These are phyloP conservation scores for Percina caprodes DNA, from an alignment of 2,113 vertebrate genomes.

Conservation along the genomic window DNA sequence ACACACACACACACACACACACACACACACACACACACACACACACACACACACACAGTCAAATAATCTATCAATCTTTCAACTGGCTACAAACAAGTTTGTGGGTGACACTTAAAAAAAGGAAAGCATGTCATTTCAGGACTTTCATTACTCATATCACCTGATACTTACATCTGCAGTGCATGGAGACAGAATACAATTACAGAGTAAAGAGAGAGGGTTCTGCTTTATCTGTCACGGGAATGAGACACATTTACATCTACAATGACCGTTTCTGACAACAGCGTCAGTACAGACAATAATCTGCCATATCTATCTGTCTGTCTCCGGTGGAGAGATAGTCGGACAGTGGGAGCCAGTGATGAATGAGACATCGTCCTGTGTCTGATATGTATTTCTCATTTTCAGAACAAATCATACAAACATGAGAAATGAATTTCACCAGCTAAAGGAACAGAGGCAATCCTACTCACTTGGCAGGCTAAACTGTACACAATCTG, in stretches of 20 bases:
- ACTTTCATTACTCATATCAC: constrained; percentile 75
- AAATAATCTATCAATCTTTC: constrained; percentile 40
- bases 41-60: constrained; percentile 24
- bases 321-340: constrained; percentile 60
- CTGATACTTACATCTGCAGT: constrained; percentile 60
- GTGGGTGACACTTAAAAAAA: constrained; percentile 42
- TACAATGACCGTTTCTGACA: constrained; percentile 67
- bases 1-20: neutral
- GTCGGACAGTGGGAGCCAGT: constrained; percentile 58
- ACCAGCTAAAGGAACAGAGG: constrained; percentile 20
- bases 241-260: constrained; percentile 56
- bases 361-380: constrained; percentile 70
- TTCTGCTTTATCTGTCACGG: constrained; percentile 58
- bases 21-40: neutral
- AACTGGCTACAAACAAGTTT: constrained; percentile 54
- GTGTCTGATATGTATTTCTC: constrained; percentile 71
- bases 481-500: constrained; percentile 15
- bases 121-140: constrained; percentile 52
- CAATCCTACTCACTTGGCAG: constrained; percentile 22
- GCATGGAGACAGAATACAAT: constrained; percentile 60
- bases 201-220: constrained; percentile 43
- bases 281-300: constrained; percentile 63
- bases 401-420: constrained; percentile 73
- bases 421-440: constrained; percentile 66
- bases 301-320: constrained; percentile 58